Percentiles rank a stretch among this genome's conserved stretches.
Evolutionary conservation across 2,797 vertebrate species (phyloP).

Genomic region (Rhodeus uyekii): DNA sequence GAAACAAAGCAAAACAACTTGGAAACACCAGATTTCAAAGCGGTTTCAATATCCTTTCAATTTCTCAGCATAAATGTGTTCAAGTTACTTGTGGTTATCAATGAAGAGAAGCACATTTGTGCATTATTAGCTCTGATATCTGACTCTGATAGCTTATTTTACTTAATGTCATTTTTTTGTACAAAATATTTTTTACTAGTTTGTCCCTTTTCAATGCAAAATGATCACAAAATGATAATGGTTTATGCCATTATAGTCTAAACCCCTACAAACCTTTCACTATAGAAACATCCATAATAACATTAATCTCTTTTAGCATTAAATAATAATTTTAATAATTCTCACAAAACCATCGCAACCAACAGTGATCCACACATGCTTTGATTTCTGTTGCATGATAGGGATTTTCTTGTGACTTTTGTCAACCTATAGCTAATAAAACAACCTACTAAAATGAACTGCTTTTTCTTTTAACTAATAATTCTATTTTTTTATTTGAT

Average conservation of each 20-base stretch:
- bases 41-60: too few species aligned
- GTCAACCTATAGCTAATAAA: not conserved
- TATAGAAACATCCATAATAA: not conserved
- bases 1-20: too few species aligned
- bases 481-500: not conserved
- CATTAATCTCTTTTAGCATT: not conserved
- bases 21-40: too few species aligned
- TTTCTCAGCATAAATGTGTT: not conserved
- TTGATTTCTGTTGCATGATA: not conserved
- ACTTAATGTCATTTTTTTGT: not conserved
- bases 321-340: too few species aligned
- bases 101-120: not conserved
- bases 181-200: not conserved
- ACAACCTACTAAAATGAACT: not conserved
- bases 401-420: not conserved
- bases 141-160: not conserved
- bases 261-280: not conserved
- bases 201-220: not conserved
- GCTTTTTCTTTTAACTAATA: not conserved
- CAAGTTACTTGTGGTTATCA: not conserved
- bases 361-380: not conserved
- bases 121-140: not conserved
- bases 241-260: not conserved
- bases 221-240: not conserved
- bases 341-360: not conserved